Evolutionary conservation across 2,888 invertebrate species (phyloP), one percentile per base, ranked within the genome.

Genomic region (Esperia sulphurella): DNA sequence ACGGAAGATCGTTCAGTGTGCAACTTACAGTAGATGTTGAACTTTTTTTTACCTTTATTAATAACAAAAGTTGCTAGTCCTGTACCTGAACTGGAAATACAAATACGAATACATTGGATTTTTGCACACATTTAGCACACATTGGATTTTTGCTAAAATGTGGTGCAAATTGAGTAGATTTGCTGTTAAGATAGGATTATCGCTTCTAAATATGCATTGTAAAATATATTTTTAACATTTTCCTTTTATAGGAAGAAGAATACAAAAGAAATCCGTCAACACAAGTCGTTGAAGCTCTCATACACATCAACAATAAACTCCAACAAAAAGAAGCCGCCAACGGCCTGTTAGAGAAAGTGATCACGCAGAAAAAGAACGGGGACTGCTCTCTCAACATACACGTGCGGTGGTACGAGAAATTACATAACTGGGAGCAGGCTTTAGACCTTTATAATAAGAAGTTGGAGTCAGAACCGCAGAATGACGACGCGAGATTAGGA

Each of bases 361-460:
- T 96, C 88, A 94, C 91, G 46, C 92, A 95, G 64, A 93, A 94
- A 53, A 93, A 92, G 52, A 92, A 91, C 5, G 91, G 92, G 0
- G 92, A 93, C 53, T 91, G 91, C 46, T 84, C 91, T 43, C 54
- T 86, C 1, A 84, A 81, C 51, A 79, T 83, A 14, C 81, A 84
- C 75, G 97, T 98, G 28, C 92, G 96, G 1, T 99, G 99, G 99
- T 98, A 98, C 76, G 99, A 99, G 78, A 98, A 99, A 76, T 86
- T 99, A 1, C 98, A 99, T 79, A 98, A 98, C 73, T 99, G 99
- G 99, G 98, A 98, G 59, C 96, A 97, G 73, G 99, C 99, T 0
- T 83, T 98, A 48, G 92, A 94, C 51, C 92, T 97, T 6, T 99
- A 99, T 71, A 92, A 94, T 53, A 93, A 94, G 51, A 95, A 95